Conservation (phyloP, 2,113 vertebrate species). For the Acanthochromis polyacanthus region DNA sequence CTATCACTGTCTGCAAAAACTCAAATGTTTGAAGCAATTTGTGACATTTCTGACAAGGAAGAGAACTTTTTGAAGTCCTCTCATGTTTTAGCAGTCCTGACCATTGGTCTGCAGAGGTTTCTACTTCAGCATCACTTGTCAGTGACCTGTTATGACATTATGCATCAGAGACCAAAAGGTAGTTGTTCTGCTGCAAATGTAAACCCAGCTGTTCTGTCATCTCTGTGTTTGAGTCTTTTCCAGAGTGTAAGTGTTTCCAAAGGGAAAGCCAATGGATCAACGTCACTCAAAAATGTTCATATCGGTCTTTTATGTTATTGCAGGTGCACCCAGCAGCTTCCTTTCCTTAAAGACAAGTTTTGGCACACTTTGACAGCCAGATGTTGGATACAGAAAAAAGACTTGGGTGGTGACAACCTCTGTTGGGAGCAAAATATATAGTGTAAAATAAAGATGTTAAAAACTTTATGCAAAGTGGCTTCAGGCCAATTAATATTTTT, state of each 20-base stretch:
- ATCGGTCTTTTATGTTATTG: slow-evolving; percentile 70
- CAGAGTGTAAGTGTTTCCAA: slow-evolving; percentile 18
- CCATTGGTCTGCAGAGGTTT: slow-evolving; percentile 33
- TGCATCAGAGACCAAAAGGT: slow-evolving; percentile 8
- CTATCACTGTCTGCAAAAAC: too few species aligned
- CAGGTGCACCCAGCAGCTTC: slow-evolving; percentile 64
- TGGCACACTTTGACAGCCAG: slow-evolving; percentile 63
- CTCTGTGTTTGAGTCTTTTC: slow-evolving; percentile 30
- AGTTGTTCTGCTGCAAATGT: slow-evolving; percentile 17
- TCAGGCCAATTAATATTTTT: slow-evolving; percentile 4
- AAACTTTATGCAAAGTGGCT: not conserved
- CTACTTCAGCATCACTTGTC: slow-evolving; percentile 53
- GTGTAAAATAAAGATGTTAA: slow-evolving; percentile 12
- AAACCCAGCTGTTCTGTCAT: slow-evolving; percentile 54
- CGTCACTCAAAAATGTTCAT: slow-evolving; percentile 63
- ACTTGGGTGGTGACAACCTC: slow-evolving; percentile 36
- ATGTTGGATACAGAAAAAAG: slow-evolving; percentile 60
- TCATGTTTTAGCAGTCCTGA: slow-evolving; percentile 5
- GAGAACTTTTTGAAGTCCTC: too few species aligned
- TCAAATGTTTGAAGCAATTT: too few species aligned
- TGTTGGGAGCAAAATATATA: slow-evolving; percentile 22
- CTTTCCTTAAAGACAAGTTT: slow-evolving; percentile 43
- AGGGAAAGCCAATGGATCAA: slow-evolving; percentile 65
- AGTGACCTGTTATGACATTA: slow-evolving; percentile 43
- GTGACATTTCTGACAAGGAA: too few species aligned